Conservation (phyloP, 2,113 vertebrate genomes). For the Rousettus leschenaultii region DNA sequence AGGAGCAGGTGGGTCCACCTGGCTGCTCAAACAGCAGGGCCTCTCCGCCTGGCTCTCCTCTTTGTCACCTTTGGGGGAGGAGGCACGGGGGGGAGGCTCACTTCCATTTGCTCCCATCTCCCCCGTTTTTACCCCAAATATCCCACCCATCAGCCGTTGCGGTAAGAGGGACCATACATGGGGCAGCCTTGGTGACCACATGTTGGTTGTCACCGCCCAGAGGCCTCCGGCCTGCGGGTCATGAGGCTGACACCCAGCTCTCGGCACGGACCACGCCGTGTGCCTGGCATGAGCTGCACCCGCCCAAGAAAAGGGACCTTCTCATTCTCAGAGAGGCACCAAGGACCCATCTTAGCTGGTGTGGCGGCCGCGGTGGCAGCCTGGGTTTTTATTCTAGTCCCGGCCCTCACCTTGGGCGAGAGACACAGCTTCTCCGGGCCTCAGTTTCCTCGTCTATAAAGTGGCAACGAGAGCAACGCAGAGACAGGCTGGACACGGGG, state of each 20-base stretch:
- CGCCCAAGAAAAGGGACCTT: neutral
- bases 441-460: neutral
- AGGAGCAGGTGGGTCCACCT: neutral
- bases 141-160: neutral
- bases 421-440: neutral
- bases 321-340: neutral
- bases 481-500: neutral
- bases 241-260: fast-evolving
- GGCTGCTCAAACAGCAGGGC: neutral
- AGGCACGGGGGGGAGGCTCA: neutral
- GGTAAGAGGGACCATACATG: neutral
- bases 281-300: too few species aligned
- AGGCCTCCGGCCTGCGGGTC: neutral
- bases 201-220: neutral
- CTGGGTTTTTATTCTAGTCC: neutral
- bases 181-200: neutral
- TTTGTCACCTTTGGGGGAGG: neutral
- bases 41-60: neutral
- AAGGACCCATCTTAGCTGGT: fast-evolving
- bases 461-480: neutral
- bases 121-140: neutral
- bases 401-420: neutral
- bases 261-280: fast-evolving
- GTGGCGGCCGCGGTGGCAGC: too few species aligned
- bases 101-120: fast-evolving